Conservation (phyloP, 2,888 invertebrate genomes). For the Drosophila histrio region DNA sequence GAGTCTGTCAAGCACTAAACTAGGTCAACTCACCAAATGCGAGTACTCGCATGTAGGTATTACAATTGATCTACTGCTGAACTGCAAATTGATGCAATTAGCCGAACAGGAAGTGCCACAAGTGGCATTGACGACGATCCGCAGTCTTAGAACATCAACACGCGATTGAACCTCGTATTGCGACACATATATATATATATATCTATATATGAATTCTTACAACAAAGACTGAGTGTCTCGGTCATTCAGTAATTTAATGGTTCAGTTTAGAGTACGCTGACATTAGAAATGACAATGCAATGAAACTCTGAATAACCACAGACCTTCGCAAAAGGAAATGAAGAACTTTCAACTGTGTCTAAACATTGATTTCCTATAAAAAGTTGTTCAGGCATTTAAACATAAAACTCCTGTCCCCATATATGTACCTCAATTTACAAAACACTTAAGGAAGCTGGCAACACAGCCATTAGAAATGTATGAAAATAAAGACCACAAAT, state of each 20-base stretch:
- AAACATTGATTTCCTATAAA: conserved; percentile 5
- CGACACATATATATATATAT: too few relatives aligned
- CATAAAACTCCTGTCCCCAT: conserved; percentile 1
- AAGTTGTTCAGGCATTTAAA: not conserved
- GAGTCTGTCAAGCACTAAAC: not conserved
- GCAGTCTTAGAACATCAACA: not conserved
- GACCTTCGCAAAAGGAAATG: not conserved
- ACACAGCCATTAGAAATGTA: conserved; percentile 1
- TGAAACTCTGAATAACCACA: not conserved
- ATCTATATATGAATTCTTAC: too few relatives aligned
- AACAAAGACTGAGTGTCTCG: conserved; percentile 2
- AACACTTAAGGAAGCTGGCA: conserved; percentile 21
- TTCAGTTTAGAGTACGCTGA: not conserved
- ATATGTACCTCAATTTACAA: not conserved
- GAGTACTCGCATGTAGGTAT: too few relatives aligned
- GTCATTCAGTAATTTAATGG: not conserved
- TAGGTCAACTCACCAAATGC: conserved; percentile 29
- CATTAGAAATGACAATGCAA: not conserved
- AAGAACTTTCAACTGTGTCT: not conserved
- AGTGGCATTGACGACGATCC: conserved; percentile 25
- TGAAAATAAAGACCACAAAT: conserved; percentile 9
- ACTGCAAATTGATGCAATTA: conserved; percentile 47
- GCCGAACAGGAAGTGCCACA: conserved; percentile 29
- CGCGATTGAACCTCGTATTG: conserved; percentile 1
- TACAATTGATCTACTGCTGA: conserved; percentile 35